A percentile compares a stretch with the other conserved stretches of the same genome.
These are phyloP conservation scores for Aleiodes alternator DNA, from an alignment of 2,888 invertebrate species.

Conservation along the genomic window DNA sequence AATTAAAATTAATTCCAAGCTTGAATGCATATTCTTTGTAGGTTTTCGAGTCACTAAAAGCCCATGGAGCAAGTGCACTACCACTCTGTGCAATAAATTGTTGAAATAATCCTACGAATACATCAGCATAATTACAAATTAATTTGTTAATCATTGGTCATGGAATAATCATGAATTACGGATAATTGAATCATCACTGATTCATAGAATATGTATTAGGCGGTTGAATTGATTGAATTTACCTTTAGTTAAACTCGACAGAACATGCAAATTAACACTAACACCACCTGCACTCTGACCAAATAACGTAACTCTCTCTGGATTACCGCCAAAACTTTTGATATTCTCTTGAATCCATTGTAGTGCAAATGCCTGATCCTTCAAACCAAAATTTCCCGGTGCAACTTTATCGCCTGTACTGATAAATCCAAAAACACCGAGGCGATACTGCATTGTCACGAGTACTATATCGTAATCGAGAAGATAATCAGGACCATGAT, in stretches of 20 bases:
- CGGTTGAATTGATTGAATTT: neutral
- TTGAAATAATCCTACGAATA: slow-evolving; percentile 56
- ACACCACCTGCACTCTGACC: slow-evolving; percentile 57
- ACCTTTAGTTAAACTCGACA: slow-evolving; percentile 53
- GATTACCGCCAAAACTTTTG: slow-evolving; percentile 55
- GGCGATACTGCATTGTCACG: slow-evolving; percentile 61
- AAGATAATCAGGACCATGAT: slow-evolving; percentile 56
- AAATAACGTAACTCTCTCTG: slow-evolving; percentile 54
- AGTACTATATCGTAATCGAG: slow-evolving; percentile 60
- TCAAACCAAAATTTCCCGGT: slow-evolving; percentile 60
- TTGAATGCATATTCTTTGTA: slow-evolving; percentile 48
- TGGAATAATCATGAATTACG: neutral
- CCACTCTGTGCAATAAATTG: slow-evolving; percentile 58
- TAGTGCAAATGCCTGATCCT: slow-evolving; percentile 58
- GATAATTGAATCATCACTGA: neutral
- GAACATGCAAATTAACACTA: slow-evolving; percentile 55
- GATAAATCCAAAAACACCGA: slow-evolving; percentile 60
- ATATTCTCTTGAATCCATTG: slow-evolving; percentile 58
- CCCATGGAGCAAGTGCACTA: slow-evolving; percentile 50
- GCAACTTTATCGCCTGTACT: slow-evolving; percentile 58
- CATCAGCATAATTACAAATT: neutral
- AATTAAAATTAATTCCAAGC: slow-evolving; percentile 50
- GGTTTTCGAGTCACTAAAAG: slow-evolving; percentile 34
- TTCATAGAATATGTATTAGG: neutral
- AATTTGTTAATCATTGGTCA: neutral